A percentile compares a stretch with the other conserved stretches of the same genome.
Conservation (phyloP, 64 coral and sea anemone species). For the Hydrozoanthus tunicans region DNA sequence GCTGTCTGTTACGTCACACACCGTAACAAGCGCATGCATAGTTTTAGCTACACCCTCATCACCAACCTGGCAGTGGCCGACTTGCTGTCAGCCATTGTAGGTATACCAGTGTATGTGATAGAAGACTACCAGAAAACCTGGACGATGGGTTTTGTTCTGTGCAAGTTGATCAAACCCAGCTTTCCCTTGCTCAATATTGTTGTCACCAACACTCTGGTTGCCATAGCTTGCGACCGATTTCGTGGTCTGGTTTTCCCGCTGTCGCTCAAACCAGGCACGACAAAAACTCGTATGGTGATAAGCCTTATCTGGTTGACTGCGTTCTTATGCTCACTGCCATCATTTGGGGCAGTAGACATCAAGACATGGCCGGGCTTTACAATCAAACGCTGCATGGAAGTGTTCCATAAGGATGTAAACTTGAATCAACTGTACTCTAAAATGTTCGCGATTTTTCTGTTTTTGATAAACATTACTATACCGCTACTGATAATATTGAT, state of each 20-base stretch:
- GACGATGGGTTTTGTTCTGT: conserved; percentile 1
- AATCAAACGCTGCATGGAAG: not conserved
- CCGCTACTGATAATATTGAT: conserved; percentile 33
- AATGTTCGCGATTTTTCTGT: conserved; percentile 45
- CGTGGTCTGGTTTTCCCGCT: conserved; percentile 30
- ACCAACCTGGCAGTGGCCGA: conserved; percentile 52
- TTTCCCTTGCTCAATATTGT: conserved; percentile 39
- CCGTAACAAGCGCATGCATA: conserved; percentile 33
- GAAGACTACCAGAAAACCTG: conserved; percentile 31
- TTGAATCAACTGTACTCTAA: conserved; percentile 17
- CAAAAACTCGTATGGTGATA: conserved; percentile 23
- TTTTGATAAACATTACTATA: conserved; percentile 10
- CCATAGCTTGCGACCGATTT: conserved; percentile 45
- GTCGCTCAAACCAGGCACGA: conserved; percentile 32
- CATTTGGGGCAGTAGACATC: not conserved
- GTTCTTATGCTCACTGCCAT: conserved; percentile 14
- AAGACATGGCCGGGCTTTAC: conserved; percentile 23
- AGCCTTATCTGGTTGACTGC: conserved; percentile 26
- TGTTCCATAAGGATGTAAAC: not conserved
- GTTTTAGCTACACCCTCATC: conserved; percentile 16
- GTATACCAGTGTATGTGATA: conserved; percentile 23
- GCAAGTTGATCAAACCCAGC: conserved; percentile 38
- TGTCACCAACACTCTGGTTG: conserved; percentile 23
- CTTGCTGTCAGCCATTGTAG: not conserved
- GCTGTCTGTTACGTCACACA: conserved; percentile 23